Conservation (phyloP, 2,113 vertebrate species). For the Condylura cristata region DNA sequence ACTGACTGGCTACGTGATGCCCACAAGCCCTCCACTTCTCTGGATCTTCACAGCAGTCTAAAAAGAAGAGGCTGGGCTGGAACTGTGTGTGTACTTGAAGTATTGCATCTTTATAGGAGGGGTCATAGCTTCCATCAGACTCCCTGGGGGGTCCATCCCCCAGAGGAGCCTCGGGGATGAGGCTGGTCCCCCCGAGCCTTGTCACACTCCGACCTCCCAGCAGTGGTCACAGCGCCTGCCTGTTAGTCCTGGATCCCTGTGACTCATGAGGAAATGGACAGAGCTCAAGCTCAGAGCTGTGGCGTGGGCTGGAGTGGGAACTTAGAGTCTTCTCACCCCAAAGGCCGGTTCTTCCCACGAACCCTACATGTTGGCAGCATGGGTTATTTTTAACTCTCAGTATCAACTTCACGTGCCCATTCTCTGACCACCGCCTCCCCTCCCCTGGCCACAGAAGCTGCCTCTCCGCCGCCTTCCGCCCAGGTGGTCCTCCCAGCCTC, state of each 20-base stretch:
- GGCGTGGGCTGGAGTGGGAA: neutral
- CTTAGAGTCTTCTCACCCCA: neutral
- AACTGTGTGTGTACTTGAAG: neutral
- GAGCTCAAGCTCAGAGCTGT: constrained; percentile 2
- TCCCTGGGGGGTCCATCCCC: neutral
- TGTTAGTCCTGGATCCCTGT: neutral
- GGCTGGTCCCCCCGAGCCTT: no score
- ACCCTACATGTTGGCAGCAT: neutral
- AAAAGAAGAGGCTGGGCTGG: neutral
- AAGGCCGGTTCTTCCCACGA: neutral
- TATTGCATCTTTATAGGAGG: neutral
- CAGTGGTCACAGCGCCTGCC: neutral
- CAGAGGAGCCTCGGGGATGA: neutral
- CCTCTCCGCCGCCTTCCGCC: neutral
- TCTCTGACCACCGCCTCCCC: neutral
- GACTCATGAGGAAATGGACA: neutral
- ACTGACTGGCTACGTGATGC: neutral
- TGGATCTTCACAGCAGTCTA: neutral
- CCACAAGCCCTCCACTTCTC: neutral
- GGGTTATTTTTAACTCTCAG: neutral
- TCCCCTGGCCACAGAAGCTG: neutral
- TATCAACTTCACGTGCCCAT: neutral
- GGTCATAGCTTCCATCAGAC: neutral
- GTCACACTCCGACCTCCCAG: neutral
- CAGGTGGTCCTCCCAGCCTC: neutral